Percentiles rank a stretch among this genome's conserved stretches.
phyloP scores from a whole-genome alignment of 2,888 invertebrate genomes.

The Drosophila pegasa region DNA sequence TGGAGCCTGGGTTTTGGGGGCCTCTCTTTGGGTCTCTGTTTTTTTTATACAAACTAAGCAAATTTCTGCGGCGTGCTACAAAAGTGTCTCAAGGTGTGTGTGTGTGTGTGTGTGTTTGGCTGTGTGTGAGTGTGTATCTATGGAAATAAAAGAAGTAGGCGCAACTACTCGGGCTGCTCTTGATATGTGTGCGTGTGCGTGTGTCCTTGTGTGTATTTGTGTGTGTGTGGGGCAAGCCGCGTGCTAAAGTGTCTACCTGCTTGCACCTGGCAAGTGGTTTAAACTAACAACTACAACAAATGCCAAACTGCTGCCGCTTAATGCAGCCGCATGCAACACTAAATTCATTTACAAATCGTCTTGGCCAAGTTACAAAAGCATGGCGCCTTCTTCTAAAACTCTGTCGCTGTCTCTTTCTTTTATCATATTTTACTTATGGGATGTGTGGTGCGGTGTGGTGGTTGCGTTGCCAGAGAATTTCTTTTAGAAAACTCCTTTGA shows the following conservation, averaged over 20 bases:
- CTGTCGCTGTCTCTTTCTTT: conserved; percentile 13
- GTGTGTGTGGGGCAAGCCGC: conserved; percentile 47
- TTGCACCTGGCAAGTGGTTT: conserved; percentile 31
- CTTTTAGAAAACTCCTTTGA: conserved; percentile 72
- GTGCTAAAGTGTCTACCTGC: conserved; percentile 39
- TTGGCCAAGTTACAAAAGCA: conserved; percentile 47
- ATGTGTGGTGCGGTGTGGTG: conserved; percentile 23
- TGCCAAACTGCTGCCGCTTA: conserved; percentile 32
- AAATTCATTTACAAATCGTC: conserved; percentile 73
- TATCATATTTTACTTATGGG: conserved; percentile 46
- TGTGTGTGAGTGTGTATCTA: conserved; percentile 19
- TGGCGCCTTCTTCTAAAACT: conserved; percentile 52
- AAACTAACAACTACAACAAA: conserved; percentile 48
- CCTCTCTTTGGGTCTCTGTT: conserved; percentile 34
- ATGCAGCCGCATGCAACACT: conserved; percentile 62
- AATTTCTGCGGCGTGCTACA: conserved; percentile 62
- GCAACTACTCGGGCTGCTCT: conserved; percentile 2
- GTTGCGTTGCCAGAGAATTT: conserved; percentile 47
- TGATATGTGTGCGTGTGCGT: conserved; percentile 7
- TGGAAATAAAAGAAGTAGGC: conserved; percentile 41
- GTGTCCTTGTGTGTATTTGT: conserved; percentile 22
- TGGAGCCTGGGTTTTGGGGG: conserved; percentile 38
- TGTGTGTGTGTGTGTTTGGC: conserved; percentile 13
- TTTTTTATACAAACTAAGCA: conserved; percentile 60
- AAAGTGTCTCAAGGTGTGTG: conserved; percentile 41